These are phyloP conservation scores for mouse (Mus musculus) DNA, from an alignment of 2,113 vertebrate species.

Conservation along the genomic window DNA sequence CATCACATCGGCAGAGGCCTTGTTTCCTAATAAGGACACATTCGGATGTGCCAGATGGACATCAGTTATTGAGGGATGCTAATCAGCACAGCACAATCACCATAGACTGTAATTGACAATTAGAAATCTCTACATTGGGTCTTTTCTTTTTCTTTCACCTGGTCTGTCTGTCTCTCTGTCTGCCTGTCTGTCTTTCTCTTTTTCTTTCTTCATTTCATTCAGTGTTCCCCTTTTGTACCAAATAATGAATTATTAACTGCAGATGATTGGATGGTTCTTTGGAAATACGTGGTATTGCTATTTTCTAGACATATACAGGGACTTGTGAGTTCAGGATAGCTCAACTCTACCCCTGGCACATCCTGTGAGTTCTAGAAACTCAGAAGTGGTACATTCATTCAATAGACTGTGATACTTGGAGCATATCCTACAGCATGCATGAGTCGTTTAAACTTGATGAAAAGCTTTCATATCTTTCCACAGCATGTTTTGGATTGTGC, in stretches of 20 bases:
- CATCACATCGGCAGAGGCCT: not conserved
- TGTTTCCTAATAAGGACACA: not conserved
- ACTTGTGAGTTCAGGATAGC: not conserved
- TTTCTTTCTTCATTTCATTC: not conserved
- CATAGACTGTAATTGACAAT: fast-evolving
- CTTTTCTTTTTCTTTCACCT: not conserved
- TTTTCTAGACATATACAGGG: not conserved
- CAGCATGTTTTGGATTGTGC: not conserved
- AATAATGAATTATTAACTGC: not conserved
- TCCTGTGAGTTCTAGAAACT: not conserved
- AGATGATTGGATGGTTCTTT: not conserved
- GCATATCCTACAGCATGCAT: not conserved
- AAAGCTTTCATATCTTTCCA: not conserved
- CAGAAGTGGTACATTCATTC: not conserved
- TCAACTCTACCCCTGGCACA: not conserved
- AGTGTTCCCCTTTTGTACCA: not conserved
- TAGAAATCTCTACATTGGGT: not conserved
- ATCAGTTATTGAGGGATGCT: not conserved
- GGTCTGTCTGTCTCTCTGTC: not conserved
- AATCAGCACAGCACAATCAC: not conserved
- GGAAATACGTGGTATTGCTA: not conserved
- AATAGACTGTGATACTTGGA: not conserved
- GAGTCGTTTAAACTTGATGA: not conserved
- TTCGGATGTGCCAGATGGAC: not conserved
- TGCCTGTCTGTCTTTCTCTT: not conserved